Conservation (phyloP, 2,888 invertebrate genomes). For the Meghimatium bilineatum region DNA sequence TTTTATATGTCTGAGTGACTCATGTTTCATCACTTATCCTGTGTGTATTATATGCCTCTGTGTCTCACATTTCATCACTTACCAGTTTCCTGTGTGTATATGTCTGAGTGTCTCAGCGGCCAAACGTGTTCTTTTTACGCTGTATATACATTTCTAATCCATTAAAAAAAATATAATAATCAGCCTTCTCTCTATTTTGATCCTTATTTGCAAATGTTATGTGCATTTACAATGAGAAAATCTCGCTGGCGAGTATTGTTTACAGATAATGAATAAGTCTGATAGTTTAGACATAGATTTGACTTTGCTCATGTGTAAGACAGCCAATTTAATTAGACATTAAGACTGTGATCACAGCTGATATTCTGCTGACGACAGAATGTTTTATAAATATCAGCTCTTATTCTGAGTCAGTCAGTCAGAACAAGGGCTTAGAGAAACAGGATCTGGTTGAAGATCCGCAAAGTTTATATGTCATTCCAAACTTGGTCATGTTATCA, state of each 20-base stretch:
- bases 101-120: background rate
- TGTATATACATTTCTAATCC: constrained; percentile 16
- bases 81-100: too few species aligned
- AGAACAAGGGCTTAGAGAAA: background rate
- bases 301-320: background rate
- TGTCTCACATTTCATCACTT: too few species aligned
- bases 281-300: constrained; percentile 6
- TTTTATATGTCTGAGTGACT: too few species aligned
- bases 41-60: too few species aligned
- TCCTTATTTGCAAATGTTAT: constrained; percentile 6
- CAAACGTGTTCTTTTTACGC: background rate
- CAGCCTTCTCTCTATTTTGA: background rate
- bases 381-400: background rate
- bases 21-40: too few species aligned
- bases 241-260: constrained; percentile 21
- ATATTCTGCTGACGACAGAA: background rate
- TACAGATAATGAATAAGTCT: background rate
- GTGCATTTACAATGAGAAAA: constrained; percentile 17
- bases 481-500: background rate
- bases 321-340: background rate
- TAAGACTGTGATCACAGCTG: background rate
- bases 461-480: background rate
- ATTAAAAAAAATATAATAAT: background rate
- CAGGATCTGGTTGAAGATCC: background rate
- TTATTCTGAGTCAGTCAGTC: background rate